phyloP scores from a whole-genome alignment of 2,797 vertebrate genomes.

The Ptychadena robeensis region DNA sequence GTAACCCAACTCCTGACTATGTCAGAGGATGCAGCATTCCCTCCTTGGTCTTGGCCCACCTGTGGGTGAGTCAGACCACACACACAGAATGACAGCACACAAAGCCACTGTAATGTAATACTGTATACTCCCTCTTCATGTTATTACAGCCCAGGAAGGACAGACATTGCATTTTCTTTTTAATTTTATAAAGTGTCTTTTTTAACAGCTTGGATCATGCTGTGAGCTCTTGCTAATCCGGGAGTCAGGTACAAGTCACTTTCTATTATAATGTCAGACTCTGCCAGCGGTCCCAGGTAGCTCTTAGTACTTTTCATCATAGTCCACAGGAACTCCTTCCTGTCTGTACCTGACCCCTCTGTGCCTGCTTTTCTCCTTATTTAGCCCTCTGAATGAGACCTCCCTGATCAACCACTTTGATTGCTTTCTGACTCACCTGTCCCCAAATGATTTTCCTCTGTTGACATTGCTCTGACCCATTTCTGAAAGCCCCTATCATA shows the following conservation, averaged over 20 bases:
- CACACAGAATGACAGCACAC: slow-evolving; percentile 9
- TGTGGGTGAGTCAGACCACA: slow-evolving; percentile 3
- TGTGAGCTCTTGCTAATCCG: not conserved
- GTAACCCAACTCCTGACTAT: not conserved
- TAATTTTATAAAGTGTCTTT: not conserved
- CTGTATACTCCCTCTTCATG: not conserved
- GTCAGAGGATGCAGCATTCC: not conserved
- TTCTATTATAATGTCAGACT: not conserved
- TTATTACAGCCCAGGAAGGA: not conserved
- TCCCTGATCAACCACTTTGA: no score
- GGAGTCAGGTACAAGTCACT: not conserved
- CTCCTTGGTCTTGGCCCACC: not conserved
- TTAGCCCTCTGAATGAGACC: no score
- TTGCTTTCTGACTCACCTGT: no score
- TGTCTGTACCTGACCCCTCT: no score
- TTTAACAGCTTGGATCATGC: no score
- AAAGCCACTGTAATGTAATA: not conserved
- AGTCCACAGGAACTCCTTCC: no score
- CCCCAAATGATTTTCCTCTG: no score
- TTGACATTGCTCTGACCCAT: no score
- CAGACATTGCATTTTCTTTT: not conserved
- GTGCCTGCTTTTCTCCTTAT: no score
- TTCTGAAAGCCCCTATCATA: no score
- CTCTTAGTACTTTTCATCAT: not conserved
- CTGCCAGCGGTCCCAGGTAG: not conserved